Base-by-base conservation (phyloP, 1,140 invertebrate species). In the Ridgeia piscesae region DNA sequence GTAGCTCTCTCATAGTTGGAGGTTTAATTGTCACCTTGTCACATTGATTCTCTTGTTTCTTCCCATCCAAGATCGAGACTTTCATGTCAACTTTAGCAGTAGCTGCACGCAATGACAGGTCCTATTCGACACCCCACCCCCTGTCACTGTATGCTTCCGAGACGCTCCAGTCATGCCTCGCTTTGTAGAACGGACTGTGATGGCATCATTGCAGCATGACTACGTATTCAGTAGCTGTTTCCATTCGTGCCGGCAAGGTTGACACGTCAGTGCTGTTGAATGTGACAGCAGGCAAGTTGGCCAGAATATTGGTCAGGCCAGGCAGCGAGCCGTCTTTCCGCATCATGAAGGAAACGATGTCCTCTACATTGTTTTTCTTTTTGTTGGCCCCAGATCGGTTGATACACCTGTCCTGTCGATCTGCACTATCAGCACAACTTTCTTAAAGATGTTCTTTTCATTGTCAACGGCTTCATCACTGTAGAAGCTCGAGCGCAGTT, bases 131-230 rank as follows among this genome's bases (percentile, higher is more conserved):
- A 90, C 34, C 89, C 35, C 89, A 35, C 6, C 33, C 89, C 6
- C 31, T 14, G 11, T 90, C 89, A n/a, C 31, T 14, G 11, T 90
- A 90, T 33, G 89, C 31, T 90, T 90, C 11, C 89, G 9, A 0
- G 17, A 90, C n/a, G 89, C 89, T 90, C 33, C 89, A 90, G 89
- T 90, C 89, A 90, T 90, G 89, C 14, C 89, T 33, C 89, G 89
- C 4, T 90, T 90, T 90, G 89, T 89, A 8, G 89, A 11, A 89
- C 89, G 8, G 89, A 27, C 27, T 89, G 89, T 89, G 27, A 8
- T 89, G 48, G 48, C 8, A 0, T 50, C 21, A 0, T 21, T 11
- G 8, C 48, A 50, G 48, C 48, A 50, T 50, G 48, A 50, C 21
- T 21, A 50, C 21, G 48, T 11, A 50, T 50, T 50, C 21, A 8